phyloP scores from a whole-genome alignment of 2,797 vertebrate genomes.

The Spinibarbus caldwelli region DNA sequence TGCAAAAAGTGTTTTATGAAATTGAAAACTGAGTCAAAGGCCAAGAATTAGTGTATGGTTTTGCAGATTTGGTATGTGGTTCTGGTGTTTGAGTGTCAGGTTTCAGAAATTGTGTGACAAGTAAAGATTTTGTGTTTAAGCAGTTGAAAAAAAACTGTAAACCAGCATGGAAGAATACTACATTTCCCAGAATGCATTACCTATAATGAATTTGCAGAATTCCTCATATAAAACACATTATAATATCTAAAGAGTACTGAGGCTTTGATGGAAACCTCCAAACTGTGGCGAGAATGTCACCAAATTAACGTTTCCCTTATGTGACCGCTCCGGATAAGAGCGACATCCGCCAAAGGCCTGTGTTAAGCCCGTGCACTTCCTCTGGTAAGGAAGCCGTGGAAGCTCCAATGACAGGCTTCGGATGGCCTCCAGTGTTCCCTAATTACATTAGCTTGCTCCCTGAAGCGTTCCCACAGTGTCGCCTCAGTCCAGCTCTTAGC shows the following conservation, averaged over 20 bases:
- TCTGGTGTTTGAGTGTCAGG: no score
- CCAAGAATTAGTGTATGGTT: no score
- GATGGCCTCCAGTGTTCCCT: constrained; percentile 6
- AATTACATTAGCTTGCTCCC: constrained; percentile 19
- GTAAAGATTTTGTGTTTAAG: no score
- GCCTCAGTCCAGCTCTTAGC: neutral
- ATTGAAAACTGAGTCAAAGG: no score
- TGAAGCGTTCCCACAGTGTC: constrained; percentile 1
- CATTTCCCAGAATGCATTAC: no score
- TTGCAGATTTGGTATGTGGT: no score
- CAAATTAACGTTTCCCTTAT: neutral
- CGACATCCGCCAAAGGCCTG: neutral
- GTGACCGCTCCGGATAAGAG: neutral
- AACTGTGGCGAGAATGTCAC: neutral
- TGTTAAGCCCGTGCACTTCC: neutral
- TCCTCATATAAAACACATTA: neutral
- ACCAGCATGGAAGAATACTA: neutral
- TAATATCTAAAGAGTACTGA: neutral
- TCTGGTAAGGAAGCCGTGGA: neutral
- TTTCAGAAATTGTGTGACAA: no score
- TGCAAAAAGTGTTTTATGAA: no score
- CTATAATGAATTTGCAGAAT: no score
- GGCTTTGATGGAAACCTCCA: neutral
- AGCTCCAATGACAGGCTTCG: neutral
- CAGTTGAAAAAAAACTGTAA: no score